Conservation (phyloP, 2,113 vertebrate species). For the Falcunculus frontatus region DNA sequence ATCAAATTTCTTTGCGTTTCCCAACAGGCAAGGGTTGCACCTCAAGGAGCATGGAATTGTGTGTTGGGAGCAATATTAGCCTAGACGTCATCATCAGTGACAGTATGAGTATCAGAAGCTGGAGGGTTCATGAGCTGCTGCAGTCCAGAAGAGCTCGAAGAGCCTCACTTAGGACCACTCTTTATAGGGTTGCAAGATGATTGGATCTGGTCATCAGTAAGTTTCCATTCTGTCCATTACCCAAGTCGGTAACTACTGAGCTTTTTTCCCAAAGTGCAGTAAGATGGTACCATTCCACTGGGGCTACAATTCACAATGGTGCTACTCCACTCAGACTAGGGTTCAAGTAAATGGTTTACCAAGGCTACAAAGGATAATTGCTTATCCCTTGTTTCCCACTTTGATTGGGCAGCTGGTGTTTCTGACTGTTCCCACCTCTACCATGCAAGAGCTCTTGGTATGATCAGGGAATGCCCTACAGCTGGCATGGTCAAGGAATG, state of each 20-base stretch:
- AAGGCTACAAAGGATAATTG: background rate
- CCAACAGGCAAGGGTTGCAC: background rate
- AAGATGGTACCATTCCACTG: background rate
- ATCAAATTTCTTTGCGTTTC: background rate
- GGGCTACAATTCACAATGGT: background rate
- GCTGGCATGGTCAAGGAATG: accelerated
- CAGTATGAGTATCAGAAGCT: background rate
- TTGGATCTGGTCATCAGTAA: background rate
- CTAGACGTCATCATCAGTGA: background rate
- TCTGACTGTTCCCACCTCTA: background rate
- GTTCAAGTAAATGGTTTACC: background rate
- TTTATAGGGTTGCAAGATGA: background rate
- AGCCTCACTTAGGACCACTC: background rate
- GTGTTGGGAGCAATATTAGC: background rate
- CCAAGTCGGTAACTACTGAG: background rate
- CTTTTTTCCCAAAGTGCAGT: background rate
- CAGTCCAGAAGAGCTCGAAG: background rate
- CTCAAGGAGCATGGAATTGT: background rate
- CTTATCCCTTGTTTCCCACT: background rate
- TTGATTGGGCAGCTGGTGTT: background rate
- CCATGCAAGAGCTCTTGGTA: background rate
- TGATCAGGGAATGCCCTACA: background rate
- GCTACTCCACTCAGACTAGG: background rate
- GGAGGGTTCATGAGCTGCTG: background rate
- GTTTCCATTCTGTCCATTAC: background rate